These are phyloP conservation scores for Lamproptera curius DNA, from an alignment of 2,888 invertebrate genomes.

Conservation along the genomic window DNA sequence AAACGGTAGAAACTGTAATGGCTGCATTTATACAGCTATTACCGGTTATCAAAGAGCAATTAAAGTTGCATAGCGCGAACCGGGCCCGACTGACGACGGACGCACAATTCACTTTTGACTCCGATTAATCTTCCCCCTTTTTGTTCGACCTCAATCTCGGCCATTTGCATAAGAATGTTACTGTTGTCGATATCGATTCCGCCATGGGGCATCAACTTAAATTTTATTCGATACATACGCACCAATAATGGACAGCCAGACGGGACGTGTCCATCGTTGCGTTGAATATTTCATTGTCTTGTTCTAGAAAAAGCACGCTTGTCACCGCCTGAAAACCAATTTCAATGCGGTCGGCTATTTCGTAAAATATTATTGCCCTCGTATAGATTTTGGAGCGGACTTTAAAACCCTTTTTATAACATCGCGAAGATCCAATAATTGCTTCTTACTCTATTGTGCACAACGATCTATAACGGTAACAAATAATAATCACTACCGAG, in stretches of 20 bases:
- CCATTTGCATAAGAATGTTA: constrained; percentile 66
- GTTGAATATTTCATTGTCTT: neutral
- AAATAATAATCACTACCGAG: no score
- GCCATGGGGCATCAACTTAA: neutral
- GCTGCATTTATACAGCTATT: constrained; percentile 62
- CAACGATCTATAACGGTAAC: no score
- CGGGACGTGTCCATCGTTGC: neutral
- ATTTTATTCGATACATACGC: constrained; percentile 2
- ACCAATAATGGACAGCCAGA: constrained; percentile 1
- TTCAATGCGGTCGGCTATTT: no score
- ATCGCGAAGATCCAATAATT: no score
- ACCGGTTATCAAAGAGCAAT: constrained; percentile 66
- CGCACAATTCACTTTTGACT: constrained; percentile 64
- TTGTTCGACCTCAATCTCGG: constrained; percentile 56
- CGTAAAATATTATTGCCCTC: no score
- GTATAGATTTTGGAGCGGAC: no score
- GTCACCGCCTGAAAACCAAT: constrained; percentile 26
- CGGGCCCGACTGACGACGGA: constrained; percentile 46
- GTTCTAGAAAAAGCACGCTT: neutral
- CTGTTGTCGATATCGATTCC: constrained; percentile 17
- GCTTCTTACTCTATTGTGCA: no score
- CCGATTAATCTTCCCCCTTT: constrained; percentile 63
- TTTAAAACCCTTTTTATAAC: no score
- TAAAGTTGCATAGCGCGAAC: constrained; percentile 58
- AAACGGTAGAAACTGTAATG: constrained; percentile 54